Base-by-base conservation (phyloP, 2,888 invertebrate species). In the Lepetodrilus schrolli region DNA sequence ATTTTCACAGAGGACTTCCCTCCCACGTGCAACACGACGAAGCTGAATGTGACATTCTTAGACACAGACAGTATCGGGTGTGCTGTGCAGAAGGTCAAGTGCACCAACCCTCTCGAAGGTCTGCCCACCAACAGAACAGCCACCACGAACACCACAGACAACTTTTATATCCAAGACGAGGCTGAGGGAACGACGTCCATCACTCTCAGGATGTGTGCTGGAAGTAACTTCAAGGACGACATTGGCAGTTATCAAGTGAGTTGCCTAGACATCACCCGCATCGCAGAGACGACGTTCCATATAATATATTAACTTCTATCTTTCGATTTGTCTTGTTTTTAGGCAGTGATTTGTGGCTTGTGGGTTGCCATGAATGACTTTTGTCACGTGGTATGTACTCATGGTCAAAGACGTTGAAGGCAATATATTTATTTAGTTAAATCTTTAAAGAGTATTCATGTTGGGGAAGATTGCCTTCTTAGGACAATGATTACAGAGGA, bases 1-100 rank as follows among this genome's bases (percentile, higher is more conserved):
- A n/a, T n/a, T n/a, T n/a, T n/a, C n/a, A 26, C 58, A 58, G 58
- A 58, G 58, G 58, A 23, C 1, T 58, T 58, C 30, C 58, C 58
- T 0, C 58, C 58, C 21, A 30, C 58, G n/a, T 58, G 58, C 30
- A 58, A 58, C 58, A 7, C 34, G 34, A 58, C 34, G 1, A 58
- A 34, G 17, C 7, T 58, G 58, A 30, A 30, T 17, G 30, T 58
- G 1, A 2, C 13, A 0, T 58, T 58, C 58, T 4, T 13, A 8
- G 58, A 58, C 30, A 58, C 58, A 3, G 58, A 58, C 34, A 17
- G 8, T 2, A 17, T 30, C 13, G 58, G 58, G 58, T 58, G 58
- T 30, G 58, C 21, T 4, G 58, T 26, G 1, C n/a, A 30, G 34
- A 58, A 58, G 34, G 34, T 58, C n/a, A 58, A 58, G 0, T 58